A percentile compares a stretch with the other conserved stretches of the same genome.
Evolutionary conservation across 2,113 vertebrate genomes (phyloP).

Genomic region (Micromys minutus): DNA sequence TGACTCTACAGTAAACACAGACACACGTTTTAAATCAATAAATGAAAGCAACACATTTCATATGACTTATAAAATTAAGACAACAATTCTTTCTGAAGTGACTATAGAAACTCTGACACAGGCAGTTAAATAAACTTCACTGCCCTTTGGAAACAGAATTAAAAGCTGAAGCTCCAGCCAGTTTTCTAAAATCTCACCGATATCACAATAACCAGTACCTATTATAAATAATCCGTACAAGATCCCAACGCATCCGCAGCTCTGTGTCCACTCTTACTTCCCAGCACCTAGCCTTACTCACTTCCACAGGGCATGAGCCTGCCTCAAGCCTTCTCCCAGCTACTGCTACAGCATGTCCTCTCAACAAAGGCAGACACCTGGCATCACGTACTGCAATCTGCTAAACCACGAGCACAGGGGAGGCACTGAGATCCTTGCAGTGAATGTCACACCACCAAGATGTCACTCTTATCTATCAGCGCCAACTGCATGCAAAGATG

Average conservation of each 20-base stretch:
- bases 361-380: not conserved
- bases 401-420: not conserved
- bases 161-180: constrained; percentile 23
- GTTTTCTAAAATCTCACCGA: constrained; percentile 40
- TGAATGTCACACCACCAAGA: not conserved
- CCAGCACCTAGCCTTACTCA: constrained; percentile 68
- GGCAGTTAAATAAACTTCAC: constrained; percentile 47
- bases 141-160: constrained; percentile 49
- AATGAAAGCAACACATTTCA: constrained; percentile 37
- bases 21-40: constrained; percentile 61
- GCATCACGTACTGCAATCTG: not conserved
- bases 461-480: not conserved
- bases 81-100: constrained; percentile 30
- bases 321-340: not conserved
- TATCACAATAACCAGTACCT: constrained; percentile 18
- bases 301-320: constrained; percentile 26
- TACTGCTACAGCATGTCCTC: not conserved
- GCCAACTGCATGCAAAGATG: not conserved
- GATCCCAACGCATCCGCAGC: not conserved
- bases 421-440: not conserved
- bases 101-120: constrained; percentile 37
- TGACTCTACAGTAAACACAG: constrained; percentile 89
- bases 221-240: not conserved
- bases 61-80: constrained; percentile 61
- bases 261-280: constrained; percentile 59